A percentile compares a stretch with the other conserved stretches of the same genome.
phyloP scores from a whole-genome alignment of 2,113 vertebrate species.

The Tenebrosternarchus preto region DNA sequence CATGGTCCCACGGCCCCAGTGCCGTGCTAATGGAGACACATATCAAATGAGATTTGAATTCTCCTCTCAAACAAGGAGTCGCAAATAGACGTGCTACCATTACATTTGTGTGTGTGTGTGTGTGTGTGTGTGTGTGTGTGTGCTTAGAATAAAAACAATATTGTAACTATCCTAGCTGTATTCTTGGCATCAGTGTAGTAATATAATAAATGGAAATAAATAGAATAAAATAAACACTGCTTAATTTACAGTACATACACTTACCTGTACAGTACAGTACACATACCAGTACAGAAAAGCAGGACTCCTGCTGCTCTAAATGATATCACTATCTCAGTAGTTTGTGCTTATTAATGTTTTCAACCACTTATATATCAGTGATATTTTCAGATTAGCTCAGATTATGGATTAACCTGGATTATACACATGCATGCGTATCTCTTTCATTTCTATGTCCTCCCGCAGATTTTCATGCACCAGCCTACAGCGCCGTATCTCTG shows the following conservation, averaged over 20 bases:
- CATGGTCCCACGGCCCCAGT: slow-evolving; percentile 18
- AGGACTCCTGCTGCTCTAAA: no score
- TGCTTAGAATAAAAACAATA: no score
- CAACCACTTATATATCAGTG: slow-evolving; percentile 59
- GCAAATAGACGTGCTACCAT: neutral
- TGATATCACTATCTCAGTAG: neutral
- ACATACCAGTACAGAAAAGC: neutral
- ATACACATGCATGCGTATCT: slow-evolving; percentile 78
- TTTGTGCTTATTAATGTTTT: slow-evolving; percentile 59
- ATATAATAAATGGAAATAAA: no score
- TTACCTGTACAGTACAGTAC: no score
- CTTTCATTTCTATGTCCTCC: slow-evolving; percentile 81
- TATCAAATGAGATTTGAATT: neutral
- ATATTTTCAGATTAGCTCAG: slow-evolving; percentile 68
- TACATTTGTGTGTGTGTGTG: no score
- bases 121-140: no score
- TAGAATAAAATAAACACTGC: neutral
- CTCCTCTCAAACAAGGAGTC: neutral
- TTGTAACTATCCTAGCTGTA: no score
- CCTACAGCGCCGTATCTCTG: slow-evolving; percentile 85
- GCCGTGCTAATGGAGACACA: slow-evolving; percentile 23
- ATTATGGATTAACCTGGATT: slow-evolving; percentile 78
- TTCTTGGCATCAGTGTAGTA: neutral
- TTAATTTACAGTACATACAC: neutral
- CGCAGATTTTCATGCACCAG: slow-evolving; percentile 79